These are phyloP conservation scores for Danio kyathit DNA, from an alignment of 2,797 vertebrate genomes.

Conservation along the genomic window DNA sequence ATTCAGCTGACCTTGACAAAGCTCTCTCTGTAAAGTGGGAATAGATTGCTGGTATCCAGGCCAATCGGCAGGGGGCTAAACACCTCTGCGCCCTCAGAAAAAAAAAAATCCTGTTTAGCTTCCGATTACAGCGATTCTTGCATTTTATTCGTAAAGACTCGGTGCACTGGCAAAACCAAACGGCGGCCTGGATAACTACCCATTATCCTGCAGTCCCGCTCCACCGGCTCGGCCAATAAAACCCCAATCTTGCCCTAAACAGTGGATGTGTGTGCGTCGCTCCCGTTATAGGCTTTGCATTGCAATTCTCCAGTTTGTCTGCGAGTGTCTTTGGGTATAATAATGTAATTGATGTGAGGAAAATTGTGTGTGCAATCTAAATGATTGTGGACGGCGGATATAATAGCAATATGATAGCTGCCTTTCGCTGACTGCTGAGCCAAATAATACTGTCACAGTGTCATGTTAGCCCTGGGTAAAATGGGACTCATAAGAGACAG, in stretches of 20 bases:
- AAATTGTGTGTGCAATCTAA: constrained; percentile 40
- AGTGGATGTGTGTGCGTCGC: constrained; percentile 17
- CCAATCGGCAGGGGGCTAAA: constrained; percentile 54
- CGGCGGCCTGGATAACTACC: constrained; percentile 46
- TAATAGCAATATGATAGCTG: constrained; percentile 37
- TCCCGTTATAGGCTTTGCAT: constrained; percentile 35
- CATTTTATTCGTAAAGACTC: constrained; percentile 36
- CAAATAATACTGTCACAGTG: constrained; percentile 37
- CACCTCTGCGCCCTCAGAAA: not conserved
- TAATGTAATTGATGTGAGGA: constrained; percentile 39
- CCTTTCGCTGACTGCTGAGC: constrained; percentile 32
- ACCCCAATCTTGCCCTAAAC: constrained; percentile 49
- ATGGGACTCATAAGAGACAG: constrained; percentile 44
- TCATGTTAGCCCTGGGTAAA: constrained; percentile 42
- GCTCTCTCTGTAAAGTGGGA: constrained; percentile 49
- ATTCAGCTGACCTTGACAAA: constrained; percentile 40
- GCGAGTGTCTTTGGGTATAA: constrained; percentile 37
- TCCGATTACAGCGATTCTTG: constrained; percentile 52
- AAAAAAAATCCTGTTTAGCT: constrained; percentile 50
- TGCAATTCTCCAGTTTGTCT: constrained; percentile 32
- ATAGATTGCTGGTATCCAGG: constrained; percentile 52
- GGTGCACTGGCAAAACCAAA: constrained; percentile 15
- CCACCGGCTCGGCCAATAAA: constrained; percentile 52
- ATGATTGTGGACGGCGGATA: constrained; percentile 31
- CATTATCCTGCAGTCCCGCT: constrained; percentile 53